Percentiles rank a stretch among this genome's conserved stretches.
phyloP scores from a whole-genome alignment of 2,113 vertebrate species.

The Syrrhaptes paradoxus region DNA sequence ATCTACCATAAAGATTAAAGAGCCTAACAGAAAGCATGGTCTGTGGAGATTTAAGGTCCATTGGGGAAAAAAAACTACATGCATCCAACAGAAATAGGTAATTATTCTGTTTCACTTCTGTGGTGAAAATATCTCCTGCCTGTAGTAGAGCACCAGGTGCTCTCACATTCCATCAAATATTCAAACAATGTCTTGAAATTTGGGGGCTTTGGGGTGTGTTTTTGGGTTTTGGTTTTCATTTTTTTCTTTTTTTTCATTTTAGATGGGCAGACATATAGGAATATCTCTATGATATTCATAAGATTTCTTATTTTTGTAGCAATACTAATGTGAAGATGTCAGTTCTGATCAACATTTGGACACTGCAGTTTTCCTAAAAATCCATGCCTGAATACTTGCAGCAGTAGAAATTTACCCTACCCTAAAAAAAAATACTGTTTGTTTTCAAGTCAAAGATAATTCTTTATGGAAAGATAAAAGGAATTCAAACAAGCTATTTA shows the following conservation, averaged over 20 bases:
- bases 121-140: not conserved
- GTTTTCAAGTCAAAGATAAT: not conserved
- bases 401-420: not conserved
- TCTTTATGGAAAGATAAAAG: not conserved
- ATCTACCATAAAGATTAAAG: not conserved
- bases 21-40: not conserved
- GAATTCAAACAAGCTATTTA: not conserved
- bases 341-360: not conserved
- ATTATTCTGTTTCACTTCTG: not conserved
- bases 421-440: not conserved
- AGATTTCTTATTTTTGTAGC: not conserved
- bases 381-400: not conserved
- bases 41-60: not conserved
- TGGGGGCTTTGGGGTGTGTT: fast-evolving
- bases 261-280: not conserved
- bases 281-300: not conserved
- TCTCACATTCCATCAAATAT: not conserved
- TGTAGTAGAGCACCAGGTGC: not conserved
- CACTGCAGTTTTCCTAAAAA: not conserved
- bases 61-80: not conserved
- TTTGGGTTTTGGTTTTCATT: not conserved
- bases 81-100: not conserved
- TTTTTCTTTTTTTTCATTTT: not conserved
- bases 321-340: not conserved
- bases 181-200: not conserved